phyloP scores from a whole-genome alignment of 2,797 vertebrate species.

The Alca torda region DNA sequence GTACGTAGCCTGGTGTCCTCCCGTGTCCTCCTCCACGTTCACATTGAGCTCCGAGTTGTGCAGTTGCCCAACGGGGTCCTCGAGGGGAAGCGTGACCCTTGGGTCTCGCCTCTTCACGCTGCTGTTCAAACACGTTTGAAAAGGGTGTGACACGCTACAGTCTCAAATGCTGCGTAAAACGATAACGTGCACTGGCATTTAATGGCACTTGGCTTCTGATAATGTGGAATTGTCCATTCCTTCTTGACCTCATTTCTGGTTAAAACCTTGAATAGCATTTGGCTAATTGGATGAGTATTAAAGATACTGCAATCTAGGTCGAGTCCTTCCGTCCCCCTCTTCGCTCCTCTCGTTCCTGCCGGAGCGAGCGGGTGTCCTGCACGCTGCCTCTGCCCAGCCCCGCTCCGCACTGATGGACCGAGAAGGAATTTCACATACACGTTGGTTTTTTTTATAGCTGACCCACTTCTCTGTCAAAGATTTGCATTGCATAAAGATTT shows the following conservation, averaged over 20 bases:
- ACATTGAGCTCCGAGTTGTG: accelerated
- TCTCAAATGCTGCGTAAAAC: too few species aligned
- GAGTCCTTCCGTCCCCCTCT: not conserved
- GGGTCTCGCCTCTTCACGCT: not conserved
- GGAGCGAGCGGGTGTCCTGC: not conserved
- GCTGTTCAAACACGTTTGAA: not conserved
- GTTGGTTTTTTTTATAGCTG: not conserved
- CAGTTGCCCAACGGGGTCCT: not conserved
- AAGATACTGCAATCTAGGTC: conserved; percentile 15
- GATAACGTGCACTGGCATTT: accelerated
- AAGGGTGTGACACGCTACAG: accelerated
- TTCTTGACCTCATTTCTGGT: not conserved
- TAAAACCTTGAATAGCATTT: not conserved
- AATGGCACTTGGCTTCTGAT: not conserved
- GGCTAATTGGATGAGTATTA: conserved; percentile 39
- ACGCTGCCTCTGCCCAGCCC: not conserved
- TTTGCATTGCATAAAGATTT: not conserved
- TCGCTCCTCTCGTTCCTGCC: not conserved
- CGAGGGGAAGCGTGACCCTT: accelerated
- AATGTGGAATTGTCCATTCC: not conserved
- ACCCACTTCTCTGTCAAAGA: not conserved
- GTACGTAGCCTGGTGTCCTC: not conserved
- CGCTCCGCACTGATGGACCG: not conserved
- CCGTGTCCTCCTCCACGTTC: accelerated
- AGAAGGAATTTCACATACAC: not conserved